phyloP scores from a whole-genome alignment of 2,113 vertebrate species.

The Mustela lutreola region DNA sequence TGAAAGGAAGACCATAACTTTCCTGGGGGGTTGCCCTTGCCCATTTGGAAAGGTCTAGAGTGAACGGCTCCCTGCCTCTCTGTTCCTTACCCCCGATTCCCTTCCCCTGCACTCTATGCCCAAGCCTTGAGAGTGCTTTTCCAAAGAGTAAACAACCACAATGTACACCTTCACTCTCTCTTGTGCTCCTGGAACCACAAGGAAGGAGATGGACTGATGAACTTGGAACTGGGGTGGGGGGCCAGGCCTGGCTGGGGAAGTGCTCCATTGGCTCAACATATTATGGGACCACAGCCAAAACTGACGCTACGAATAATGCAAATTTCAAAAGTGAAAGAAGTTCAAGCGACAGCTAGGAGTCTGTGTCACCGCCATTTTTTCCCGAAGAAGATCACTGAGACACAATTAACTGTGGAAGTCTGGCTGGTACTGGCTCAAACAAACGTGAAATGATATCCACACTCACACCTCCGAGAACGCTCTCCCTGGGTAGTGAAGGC shows the following conservation, averaged over 20 bases:
- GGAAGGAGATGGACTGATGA: neutral
- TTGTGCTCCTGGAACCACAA: neutral
- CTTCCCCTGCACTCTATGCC: neutral
- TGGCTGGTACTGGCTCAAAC: neutral
- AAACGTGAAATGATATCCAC: neutral
- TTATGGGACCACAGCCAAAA: neutral
- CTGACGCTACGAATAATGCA: neutral
- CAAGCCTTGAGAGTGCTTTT: neutral
- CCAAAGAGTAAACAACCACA: neutral
- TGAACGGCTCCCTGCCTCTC: neutral
- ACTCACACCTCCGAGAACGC: neutral
- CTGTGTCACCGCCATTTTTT: neutral
- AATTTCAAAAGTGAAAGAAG: neutral
- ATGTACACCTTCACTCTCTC: neutral
- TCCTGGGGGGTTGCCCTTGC: neutral
- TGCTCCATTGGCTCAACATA: neutral
- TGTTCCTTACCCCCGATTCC: rapidly evolving
- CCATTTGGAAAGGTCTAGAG: neutral
- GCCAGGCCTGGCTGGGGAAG: neutral
- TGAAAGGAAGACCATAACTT: conserved; percentile 74
- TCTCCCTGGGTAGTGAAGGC: neutral
- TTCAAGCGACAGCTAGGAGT: neutral
- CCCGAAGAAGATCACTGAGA: conserved; percentile 20
- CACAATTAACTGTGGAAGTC: conserved; percentile 19
- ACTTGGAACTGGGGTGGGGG: neutral